A percentile compares a stretch with the other conserved stretches of the same genome.
These are phyloP conservation scores for Lutjanus erythropterus DNA, from an alignment of 2,113 vertebrate species.

Conservation along the genomic window DNA sequence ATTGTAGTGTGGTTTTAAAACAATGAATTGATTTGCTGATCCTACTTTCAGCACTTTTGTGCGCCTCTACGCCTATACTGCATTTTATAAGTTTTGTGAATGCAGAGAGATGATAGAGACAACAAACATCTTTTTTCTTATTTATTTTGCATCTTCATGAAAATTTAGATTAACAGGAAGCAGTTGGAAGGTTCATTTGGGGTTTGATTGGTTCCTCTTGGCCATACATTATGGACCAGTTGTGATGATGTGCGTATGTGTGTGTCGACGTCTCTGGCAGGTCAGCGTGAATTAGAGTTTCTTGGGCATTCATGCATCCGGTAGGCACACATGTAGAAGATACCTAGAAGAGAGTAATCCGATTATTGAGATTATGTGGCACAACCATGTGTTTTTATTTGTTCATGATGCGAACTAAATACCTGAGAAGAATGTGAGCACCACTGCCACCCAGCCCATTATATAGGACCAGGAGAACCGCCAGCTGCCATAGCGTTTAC, in stretches of 20 bases:
- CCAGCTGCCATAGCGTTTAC: slow-evolving; percentile 87
- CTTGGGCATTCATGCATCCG: slow-evolving; percentile 86
- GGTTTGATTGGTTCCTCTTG: slow-evolving; percentile 73
- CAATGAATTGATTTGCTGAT: not conserved
- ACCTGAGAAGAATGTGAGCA: slow-evolving; percentile 89
- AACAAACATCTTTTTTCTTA: slow-evolving; percentile 44
- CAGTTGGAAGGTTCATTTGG: slow-evolving; percentile 62
- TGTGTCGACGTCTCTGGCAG: slow-evolving; percentile 21
- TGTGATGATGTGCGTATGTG: slow-evolving; percentile 61
- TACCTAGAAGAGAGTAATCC: slow-evolving; percentile 73
- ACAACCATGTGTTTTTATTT: too few relatives aligned
- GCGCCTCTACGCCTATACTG: not conserved
- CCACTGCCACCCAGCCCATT: slow-evolving; percentile 87
- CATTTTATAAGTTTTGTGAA: not conserved
- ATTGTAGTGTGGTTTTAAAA: not conserved
- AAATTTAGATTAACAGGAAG: slow-evolving; percentile 60
- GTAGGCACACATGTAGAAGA: slow-evolving; percentile 89
- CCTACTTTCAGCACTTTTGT: not conserved
- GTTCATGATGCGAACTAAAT: not conserved
- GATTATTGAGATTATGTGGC: not conserved
- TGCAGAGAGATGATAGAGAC: not conserved
- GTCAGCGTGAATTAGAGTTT: slow-evolving; percentile 83
- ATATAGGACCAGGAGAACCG: slow-evolving; percentile 89
- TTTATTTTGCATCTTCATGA: slow-evolving; percentile 72
- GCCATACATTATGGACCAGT: slow-evolving; percentile 64